phyloP scores from a whole-genome alignment of 2,113 vertebrate species.

The Panthera uncia region DNA sequence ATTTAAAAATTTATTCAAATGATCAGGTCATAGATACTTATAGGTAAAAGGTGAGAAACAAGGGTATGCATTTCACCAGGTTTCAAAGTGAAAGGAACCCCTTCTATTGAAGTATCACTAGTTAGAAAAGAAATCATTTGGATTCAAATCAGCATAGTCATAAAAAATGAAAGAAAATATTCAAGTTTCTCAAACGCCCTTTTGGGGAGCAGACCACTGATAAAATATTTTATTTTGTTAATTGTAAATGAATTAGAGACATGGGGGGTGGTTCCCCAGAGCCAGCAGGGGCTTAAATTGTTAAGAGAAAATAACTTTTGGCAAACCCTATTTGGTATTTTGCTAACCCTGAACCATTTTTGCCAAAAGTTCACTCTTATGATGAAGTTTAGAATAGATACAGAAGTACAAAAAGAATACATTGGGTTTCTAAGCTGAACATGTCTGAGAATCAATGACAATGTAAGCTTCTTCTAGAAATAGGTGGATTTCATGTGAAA shows the following conservation, averaged over 20 bases:
- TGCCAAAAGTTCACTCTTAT: conserved; percentile 50
- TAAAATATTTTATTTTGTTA: conserved; percentile 54
- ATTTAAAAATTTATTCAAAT: conserved; percentile 35
- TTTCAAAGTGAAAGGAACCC: background rate
- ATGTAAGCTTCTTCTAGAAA: background rate
- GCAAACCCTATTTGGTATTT: conserved; percentile 49
- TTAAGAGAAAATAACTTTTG: conserved; percentile 7
- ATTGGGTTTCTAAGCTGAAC: conserved; percentile 51
- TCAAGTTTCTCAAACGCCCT: background rate
- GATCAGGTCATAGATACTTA: background rate
- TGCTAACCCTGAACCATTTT: conserved; percentile 45
- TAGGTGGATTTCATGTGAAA: conserved; percentile 50
- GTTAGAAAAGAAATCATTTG: conserved; percentile 21
- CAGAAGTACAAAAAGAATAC: background rate
- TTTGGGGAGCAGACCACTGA: background rate
- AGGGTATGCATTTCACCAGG: background rate
- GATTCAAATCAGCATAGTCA: background rate
- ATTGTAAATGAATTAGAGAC: conserved; percentile 49
- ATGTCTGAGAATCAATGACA: conserved; percentile 31
- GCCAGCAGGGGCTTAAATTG: background rate
- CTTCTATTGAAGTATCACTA: conserved; percentile 22
- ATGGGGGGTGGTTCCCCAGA: background rate
- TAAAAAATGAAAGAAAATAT: conserved; percentile 18
- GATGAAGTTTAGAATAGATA: conserved; percentile 9
- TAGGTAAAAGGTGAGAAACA: background rate